Percentiles rank a stretch among this genome's conserved stretches.
These are phyloP conservation scores for Aurelia aurita complex sp. Pacific DNA, from an alignment of 30 jellyfish, hydroid and myxozoan species.

Conservation along the genomic window DNA sequence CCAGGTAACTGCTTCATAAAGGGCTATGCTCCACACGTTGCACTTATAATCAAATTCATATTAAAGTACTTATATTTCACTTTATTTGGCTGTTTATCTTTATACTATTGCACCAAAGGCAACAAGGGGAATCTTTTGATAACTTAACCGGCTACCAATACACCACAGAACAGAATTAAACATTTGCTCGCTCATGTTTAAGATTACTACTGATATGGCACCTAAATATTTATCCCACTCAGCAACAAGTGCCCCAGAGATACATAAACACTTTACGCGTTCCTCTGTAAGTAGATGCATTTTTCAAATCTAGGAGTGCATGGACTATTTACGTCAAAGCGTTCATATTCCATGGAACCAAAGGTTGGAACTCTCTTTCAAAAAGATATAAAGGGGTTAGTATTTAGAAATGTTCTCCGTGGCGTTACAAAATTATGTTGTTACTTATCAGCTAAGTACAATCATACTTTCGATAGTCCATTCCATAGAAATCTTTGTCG, in stretches of 20 bases:
- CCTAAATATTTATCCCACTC: constrained; percentile 1
- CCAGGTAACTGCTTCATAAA: too few relatives aligned
- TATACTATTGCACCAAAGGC: too few relatives aligned
- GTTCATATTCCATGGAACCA: constrained; percentile 1
- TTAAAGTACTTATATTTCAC: too few relatives aligned
- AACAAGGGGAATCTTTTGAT: too few relatives aligned
- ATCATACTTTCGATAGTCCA: too few relatives aligned
- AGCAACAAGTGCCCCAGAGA: constrained; percentile 13
- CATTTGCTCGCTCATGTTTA: constrained; percentile 7
- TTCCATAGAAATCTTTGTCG: too few relatives aligned
- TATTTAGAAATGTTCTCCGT: too few relatives aligned
- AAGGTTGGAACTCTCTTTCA: constrained; percentile 28
- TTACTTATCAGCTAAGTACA: too few relatives aligned
- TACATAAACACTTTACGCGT: constrained; percentile 23
- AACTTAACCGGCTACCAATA: constrained; percentile 13
- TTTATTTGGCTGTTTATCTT: too few relatives aligned
- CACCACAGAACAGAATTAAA: constrained; percentile 29
- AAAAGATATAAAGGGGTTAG: background rate
- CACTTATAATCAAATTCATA: too few relatives aligned
- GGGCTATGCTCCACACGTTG: too few relatives aligned
- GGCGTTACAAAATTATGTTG: too few relatives aligned
- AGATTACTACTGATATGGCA: constrained; percentile 19
- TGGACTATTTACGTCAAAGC: background rate
- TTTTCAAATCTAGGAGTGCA: constrained; percentile 18
- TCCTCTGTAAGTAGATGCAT: constrained; percentile 31